A percentile compares a stretch with the other conserved stretches of the same genome.
These are phyloP conservation scores for Hydra vulgaris DNA, from an alignment of 30 jellyfish, hydroid and myxozoan genomes.

Conservation along the genomic window DNA sequence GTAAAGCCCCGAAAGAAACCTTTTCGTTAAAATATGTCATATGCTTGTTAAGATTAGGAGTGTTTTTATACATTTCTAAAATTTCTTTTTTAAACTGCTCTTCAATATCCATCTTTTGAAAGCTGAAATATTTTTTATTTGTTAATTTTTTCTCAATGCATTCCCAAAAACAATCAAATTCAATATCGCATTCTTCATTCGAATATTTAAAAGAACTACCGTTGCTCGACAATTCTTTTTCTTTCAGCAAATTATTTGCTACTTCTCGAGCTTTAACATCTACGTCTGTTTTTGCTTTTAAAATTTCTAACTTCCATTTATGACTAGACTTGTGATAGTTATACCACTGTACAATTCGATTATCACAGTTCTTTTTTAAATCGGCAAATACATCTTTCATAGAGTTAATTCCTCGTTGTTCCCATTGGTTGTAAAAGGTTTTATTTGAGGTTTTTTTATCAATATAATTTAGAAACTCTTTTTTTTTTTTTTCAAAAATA, in stretches of 20 bases:
- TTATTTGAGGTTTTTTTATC: background rate
- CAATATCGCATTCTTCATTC: background rate
- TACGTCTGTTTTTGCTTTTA: background rate
- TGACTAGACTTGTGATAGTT: background rate
- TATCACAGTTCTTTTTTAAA: background rate
- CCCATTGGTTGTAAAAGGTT: background rate
- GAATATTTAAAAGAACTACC: background rate
- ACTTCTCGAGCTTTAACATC: background rate
- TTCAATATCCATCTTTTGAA: background rate
- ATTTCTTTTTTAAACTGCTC: background rate
- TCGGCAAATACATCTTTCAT: background rate
- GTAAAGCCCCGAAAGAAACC: background rate
- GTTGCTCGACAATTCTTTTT: background rate
- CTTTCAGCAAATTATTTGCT: slow-evolving; percentile 1
- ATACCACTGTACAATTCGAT: background rate
- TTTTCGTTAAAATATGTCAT: background rate
- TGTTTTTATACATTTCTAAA: background rate
- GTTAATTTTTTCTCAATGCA: background rate
- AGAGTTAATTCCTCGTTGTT: background rate
- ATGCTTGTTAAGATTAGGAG: background rate
- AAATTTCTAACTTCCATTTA: slow-evolving; percentile 2
- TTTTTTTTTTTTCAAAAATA: background rate
- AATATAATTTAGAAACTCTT: background rate
- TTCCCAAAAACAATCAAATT: background rate
- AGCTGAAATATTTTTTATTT: background rate